Evolutionary conservation across 2,888 invertebrate genomes (phyloP).

Genomic region (Encarsia formosa): DNA sequence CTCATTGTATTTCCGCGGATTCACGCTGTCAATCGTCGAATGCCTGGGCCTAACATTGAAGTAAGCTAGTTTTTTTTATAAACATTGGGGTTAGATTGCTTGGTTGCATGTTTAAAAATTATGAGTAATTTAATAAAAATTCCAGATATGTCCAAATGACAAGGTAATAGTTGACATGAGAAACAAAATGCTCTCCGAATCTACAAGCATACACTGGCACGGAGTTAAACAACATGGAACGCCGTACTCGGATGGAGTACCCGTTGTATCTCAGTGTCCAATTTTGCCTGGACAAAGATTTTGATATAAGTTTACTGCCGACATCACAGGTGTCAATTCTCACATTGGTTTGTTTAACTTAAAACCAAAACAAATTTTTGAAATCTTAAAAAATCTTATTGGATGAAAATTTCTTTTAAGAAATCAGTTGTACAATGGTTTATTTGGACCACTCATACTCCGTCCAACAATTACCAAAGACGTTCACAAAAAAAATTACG

Average conservation of each 20-base stretch:
- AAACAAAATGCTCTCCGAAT: slow-evolving; percentile 74
- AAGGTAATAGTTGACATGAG: slow-evolving; percentile 75
- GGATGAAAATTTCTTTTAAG: too few relatives aligned
- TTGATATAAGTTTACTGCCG: slow-evolving; percentile 70
- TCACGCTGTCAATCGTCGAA: slow-evolving; percentile 75
- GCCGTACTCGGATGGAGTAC: slow-evolving; percentile 87
- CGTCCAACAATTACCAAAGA: too few relatives aligned
- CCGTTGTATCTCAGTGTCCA: slow-evolving; percentile 80
- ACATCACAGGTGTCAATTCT: slow-evolving; percentile 73
- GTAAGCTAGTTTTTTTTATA: too few relatives aligned
- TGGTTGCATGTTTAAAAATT: too few relatives aligned
- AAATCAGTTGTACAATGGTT: too few relatives aligned
- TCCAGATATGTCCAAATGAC: slow-evolving; percentile 83
- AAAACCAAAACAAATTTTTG: too few relatives aligned
- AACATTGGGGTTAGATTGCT: too few relatives aligned
- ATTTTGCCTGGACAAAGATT: slow-evolving; percentile 72
- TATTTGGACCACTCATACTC: too few relatives aligned
- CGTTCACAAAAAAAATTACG: too few relatives aligned
- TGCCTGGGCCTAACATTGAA: slow-evolving; percentile 84
- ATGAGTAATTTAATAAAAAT: too few relatives aligned
- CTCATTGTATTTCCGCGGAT: slow-evolving; percentile 84
- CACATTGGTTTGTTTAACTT: too few relatives aligned
- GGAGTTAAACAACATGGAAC: slow-evolving; percentile 75
- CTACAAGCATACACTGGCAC: slow-evolving; percentile 88
- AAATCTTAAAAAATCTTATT: too few relatives aligned